phyloP scores from a whole-genome alignment of 2,888 invertebrate genomes.

The Nebria brevicollis region DNA sequence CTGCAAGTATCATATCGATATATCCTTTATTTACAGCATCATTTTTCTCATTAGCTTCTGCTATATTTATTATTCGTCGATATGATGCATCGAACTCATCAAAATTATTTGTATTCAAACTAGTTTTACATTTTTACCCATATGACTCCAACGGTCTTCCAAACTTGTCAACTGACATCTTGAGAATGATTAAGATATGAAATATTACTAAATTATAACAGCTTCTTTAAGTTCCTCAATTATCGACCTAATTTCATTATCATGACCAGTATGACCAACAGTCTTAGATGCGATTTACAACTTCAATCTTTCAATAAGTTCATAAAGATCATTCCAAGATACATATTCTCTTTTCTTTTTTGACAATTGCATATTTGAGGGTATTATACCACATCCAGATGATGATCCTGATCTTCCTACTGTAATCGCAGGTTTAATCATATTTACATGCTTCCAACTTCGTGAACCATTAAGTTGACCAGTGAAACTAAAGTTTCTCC shows the following conservation, averaged over 20 bases:
- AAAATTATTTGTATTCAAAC: not conserved
- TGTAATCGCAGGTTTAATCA: no score
- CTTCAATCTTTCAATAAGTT: no score
- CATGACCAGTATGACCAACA: not conserved
- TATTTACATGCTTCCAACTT: no score
- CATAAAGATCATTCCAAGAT: no score
- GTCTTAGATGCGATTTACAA: not conserved
- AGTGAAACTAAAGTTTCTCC: no score
- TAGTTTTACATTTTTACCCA: not conserved
- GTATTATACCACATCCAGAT: no score
- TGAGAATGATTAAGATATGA: constrained; percentile 46
- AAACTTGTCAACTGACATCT: constrained; percentile 12
- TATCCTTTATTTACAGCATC: constrained; percentile 25
- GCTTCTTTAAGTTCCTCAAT: not conserved
- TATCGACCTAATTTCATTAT: no score
- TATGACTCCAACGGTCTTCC: no score
- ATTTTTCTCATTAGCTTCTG: not conserved
- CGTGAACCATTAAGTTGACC: no score
- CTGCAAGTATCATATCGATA: not conserved
- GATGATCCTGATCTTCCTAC: no score
- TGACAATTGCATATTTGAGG: no score
- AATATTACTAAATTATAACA: constrained; percentile 50
- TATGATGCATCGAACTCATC: not conserved
- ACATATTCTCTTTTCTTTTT: no score
- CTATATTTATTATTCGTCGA: constrained; percentile 4